Evolutionary conservation across 2,797 vertebrate species (phyloP), one percentile per base, ranked within the genome.

Genomic region (Sebastes nivosus): DNA sequence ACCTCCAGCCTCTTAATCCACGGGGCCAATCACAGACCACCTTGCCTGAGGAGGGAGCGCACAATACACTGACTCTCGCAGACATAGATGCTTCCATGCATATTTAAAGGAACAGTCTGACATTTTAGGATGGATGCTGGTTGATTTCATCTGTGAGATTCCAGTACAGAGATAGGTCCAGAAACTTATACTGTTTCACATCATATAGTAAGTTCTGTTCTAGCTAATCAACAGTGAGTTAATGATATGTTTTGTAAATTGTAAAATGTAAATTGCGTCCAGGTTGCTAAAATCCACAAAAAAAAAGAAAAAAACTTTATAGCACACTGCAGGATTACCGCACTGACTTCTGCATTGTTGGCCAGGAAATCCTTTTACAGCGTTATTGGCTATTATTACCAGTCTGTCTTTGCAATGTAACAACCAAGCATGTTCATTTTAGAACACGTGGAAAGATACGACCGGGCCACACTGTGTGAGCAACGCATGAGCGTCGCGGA

Each of bases 1-100:
- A 61, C 73, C 74, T 73, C 60, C 55, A 76, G 85, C 73, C 83
- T 80, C 60, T 65, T 86, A 87, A 88, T 85, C 71, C 79, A 83
- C 75, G 59, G 65, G 65, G 65, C 80, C 78, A 75, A 84, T 82
- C 83, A 75, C 66, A 69, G 71, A 64, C 50, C n/a, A 50, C n/a
- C 29, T 59, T 4, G 27, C 68, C 69, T 8, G 25, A 83, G 85
- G 57, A 66, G 57, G 32, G 12, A 73, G 46, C 3, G 11, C 67
- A 76, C 54, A 65, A 30, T 58, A 55, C 73, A 71, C 36, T 5
- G 10, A 20, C 75, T 13, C 27, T 16, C 67, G 30, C 60, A 52
- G 20, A 67, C 27, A 72, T 25, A 59, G 7, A 80, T 38, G 36
- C 24, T 13, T 25, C 3, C 46, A 61, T 67, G 27, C 61, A 83